A percentile compares a stretch with the other conserved stretches of the same genome.
Evolutionary conservation across 2,888 invertebrate genomes (phyloP).

Genomic region (Actias luna): DNA sequence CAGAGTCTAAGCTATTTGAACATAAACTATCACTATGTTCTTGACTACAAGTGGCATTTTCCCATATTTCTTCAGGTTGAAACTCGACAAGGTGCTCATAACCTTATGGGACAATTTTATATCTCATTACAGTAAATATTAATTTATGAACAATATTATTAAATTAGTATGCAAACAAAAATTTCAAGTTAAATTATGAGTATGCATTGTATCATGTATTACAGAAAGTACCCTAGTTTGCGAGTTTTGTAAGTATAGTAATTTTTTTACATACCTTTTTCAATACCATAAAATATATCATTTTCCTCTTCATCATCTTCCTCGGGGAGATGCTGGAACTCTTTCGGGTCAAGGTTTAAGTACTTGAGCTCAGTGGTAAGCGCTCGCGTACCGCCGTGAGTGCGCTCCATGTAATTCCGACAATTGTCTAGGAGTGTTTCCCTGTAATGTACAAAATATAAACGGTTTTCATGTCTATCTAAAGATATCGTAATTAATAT

Average conservation of each 20-base stretch:
- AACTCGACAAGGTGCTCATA: conserved; percentile 73
- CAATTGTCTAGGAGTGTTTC: conserved; percentile 63
- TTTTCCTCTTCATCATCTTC: conserved; percentile 79
- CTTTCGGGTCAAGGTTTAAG: conserved; percentile 86
- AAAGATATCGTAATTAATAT: background rate
- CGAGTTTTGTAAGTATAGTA: background rate
- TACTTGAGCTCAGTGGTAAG: conserved; percentile 88
- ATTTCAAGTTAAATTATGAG: background rate
- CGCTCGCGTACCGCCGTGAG: conserved; percentile 81
- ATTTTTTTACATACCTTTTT: conserved; percentile 72
- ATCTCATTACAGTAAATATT: conserved; percentile 3
- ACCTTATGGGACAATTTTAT: conserved; percentile 44
- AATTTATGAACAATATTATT: background rate
- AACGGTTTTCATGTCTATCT: background rate
- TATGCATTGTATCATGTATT: background rate
- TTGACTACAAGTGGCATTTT: conserved; percentile 31
- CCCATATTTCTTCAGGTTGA: conserved; percentile 60
- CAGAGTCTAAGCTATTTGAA: conserved; percentile 36
- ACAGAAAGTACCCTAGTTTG: background rate
- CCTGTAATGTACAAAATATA: conserved; percentile 36
- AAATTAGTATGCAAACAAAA: background rate
- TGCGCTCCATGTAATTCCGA: conserved; percentile 65
- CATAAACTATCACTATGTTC: conserved; percentile 13
- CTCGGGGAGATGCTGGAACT: conserved; percentile 84
- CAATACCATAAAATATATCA: conserved; percentile 82